These are phyloP conservation scores for Hippolais icterina DNA, from an alignment of 2,113 vertebrate genomes.

Conservation along the genomic window DNA sequence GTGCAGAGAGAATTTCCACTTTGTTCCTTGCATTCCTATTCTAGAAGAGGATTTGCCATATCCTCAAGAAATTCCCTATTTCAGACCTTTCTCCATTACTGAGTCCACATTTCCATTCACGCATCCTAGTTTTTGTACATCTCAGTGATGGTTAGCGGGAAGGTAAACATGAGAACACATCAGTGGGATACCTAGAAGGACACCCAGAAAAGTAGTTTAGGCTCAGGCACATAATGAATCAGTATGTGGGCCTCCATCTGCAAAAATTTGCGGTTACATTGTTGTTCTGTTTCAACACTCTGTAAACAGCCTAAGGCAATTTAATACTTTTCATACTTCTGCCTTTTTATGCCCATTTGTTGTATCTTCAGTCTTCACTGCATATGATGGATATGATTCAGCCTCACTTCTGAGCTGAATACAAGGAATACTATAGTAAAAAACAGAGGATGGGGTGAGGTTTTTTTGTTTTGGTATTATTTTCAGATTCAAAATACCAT, in stretches of 20 bases:
- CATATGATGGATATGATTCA: background rate
- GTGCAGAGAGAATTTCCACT: background rate
- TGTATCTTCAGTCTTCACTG: background rate
- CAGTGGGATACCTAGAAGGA: background rate
- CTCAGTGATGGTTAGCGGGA: background rate
- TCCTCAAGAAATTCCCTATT: background rate
- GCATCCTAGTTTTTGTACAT: background rate
- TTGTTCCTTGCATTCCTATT: background rate
- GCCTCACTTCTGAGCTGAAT: background rate
- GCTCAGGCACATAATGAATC: background rate
- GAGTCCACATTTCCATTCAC: accelerated
- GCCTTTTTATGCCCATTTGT: background rate
- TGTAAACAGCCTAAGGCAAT: background rate
- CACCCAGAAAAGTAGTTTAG: background rate
- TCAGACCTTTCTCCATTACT: background rate
- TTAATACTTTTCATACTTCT: background rate
- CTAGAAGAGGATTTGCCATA: background rate
- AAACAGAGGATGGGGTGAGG: background rate
- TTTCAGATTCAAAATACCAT: background rate
- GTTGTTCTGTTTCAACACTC: background rate
- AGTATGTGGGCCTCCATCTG: background rate
- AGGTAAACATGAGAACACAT: background rate
- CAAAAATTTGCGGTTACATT: background rate
- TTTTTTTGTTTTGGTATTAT: background rate
- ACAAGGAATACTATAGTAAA: background rate